These are phyloP conservation scores for Phytoseiulus persimilis DNA, from an alignment of 2,888 invertebrate genomes.

Conservation along the genomic window DNA sequence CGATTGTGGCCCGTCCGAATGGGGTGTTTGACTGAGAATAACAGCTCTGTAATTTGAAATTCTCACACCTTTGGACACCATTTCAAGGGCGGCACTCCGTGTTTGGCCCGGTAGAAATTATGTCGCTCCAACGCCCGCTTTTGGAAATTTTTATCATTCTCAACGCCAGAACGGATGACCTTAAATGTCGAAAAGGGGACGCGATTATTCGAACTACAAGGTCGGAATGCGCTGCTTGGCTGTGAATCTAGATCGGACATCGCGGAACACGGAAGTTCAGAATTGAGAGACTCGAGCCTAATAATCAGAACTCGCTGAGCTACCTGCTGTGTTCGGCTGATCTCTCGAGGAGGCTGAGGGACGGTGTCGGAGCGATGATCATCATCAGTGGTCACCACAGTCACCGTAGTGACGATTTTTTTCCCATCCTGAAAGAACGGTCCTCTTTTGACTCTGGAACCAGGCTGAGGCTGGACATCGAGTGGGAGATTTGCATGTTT, in stretches of 20 bases:
- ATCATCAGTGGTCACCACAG: background rate
- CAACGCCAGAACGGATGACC: background rate
- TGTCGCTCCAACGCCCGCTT: constrained; percentile 8
- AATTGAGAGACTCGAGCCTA: too few species aligned
- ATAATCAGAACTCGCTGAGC: background rate
- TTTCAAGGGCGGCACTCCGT: constrained; percentile 13
- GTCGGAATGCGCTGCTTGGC: too few species aligned
- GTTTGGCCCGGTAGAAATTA: background rate
- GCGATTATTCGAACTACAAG: too few species aligned
- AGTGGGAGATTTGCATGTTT: too few species aligned
- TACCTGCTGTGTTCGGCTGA: background rate
- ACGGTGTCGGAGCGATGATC: background rate
- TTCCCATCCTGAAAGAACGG: background rate
- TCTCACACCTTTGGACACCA: constrained; percentile 23
- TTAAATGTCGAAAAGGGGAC: too few species aligned
- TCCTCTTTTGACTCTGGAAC: too few species aligned
- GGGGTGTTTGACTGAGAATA: too few species aligned
- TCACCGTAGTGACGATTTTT: background rate
- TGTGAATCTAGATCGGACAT: too few species aligned
- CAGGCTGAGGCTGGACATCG: too few species aligned
- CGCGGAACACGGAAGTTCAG: too few species aligned
- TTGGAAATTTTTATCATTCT: background rate
- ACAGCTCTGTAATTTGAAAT: too few species aligned
- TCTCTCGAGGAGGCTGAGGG: background rate
- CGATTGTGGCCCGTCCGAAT: too few species aligned